Percentiles rank a stretch among this genome's conserved stretches.
Evolutionary conservation across 2,113 vertebrate species (phyloP).

Genomic region (Empidonax alnorum): DNA sequence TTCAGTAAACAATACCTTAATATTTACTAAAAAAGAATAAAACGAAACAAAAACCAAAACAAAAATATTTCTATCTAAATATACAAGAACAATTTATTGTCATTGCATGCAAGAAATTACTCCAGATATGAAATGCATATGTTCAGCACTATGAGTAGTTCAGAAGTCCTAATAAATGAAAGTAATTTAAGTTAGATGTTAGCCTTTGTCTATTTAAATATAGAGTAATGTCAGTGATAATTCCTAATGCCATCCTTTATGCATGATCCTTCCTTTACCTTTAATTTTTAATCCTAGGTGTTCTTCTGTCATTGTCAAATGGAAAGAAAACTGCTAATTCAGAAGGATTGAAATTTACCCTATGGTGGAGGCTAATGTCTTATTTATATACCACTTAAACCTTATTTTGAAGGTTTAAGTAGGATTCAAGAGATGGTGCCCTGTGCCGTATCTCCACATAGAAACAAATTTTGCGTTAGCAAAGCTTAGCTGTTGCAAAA

Average conservation of each 20-base stretch:
- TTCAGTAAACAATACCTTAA: neutral
- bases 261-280: neutral
- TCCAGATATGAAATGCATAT: neutral
- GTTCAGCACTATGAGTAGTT: neutral
- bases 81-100: neutral
- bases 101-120: neutral
- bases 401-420: slow-evolving; percentile 25
- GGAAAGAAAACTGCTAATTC: neutral
- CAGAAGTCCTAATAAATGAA: neutral
- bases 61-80: neutral
- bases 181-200: neutral
- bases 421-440: neutral
- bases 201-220: neutral
- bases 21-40: neutral
- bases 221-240: neutral
- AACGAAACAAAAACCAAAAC: rapidly evolving
- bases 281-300: neutral
- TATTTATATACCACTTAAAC: slow-evolving; percentile 22
- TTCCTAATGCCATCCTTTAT: neutral
- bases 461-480: neutral
- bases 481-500: neutral
- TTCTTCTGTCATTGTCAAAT: neutral
- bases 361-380: neutral
- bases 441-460: neutral
- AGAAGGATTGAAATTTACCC: neutral